Conservation (phyloP, 1,140 invertebrate species). For the Procambarus clarkii region DNA sequence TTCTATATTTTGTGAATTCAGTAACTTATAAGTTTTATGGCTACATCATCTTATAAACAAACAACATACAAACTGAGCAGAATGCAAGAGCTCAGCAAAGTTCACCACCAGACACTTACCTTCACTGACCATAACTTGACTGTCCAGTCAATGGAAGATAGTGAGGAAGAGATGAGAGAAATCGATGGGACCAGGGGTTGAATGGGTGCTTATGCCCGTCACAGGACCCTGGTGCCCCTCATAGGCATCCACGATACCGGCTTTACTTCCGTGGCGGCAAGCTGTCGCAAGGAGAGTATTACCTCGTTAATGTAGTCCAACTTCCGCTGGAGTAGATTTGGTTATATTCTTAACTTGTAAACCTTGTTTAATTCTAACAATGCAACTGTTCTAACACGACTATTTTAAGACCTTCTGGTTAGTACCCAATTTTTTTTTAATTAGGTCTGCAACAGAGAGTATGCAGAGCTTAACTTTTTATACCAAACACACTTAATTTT, state of each 20-base stretch:
- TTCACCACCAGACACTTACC: conserved; percentile 77
- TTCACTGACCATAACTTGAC: conserved; percentile 98
- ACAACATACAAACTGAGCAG: neutral
- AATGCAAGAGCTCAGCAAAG: neutral
- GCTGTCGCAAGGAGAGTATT: conserved; percentile 77
- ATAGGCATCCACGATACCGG: conserved; percentile 92
- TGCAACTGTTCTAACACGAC: no score
- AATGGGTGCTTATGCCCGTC: conserved; percentile 92
- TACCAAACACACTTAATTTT: no score
- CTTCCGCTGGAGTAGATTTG: no score
- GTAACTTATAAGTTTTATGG: neutral
- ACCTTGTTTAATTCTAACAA: no score
- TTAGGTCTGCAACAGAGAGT: no score
- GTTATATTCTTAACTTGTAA: no score
- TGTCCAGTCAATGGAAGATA: conserved; percentile 98
- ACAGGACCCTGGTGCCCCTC: conserved; percentile 96
- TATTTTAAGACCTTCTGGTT: no score
- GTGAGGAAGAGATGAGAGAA: conserved; percentile 98
- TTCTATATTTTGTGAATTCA: neutral
- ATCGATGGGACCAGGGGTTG: conserved; percentile 91
- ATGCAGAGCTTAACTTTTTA: no score
- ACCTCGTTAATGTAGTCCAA: no score
- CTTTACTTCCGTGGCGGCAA: conserved; percentile 93
- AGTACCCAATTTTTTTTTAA: no score
- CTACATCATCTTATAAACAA: neutral